Evolutionary conservation across 1,140 invertebrate species (phyloP).

Genomic region (Macrotrachela quadricornifera): DNA sequence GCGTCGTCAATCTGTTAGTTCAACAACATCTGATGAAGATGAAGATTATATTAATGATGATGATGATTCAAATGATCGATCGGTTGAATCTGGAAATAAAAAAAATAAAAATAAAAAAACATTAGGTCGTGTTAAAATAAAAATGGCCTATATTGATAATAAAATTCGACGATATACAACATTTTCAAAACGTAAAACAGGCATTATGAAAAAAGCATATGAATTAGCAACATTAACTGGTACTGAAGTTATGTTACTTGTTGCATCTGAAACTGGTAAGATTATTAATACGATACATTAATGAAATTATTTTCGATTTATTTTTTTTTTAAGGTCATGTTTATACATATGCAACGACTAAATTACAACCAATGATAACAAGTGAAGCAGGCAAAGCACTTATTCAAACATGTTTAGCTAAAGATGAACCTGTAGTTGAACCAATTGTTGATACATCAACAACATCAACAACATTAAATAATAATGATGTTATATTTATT

Average conservation of each 20-base stretch:
- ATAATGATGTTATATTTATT: too few relatives aligned
- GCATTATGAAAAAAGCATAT: slow-evolving; percentile 99
- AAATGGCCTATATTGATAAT: slow-evolving; percentile 99
- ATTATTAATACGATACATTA: too few relatives aligned
- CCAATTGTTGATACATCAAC: too few relatives aligned
- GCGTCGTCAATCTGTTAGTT: too few relatives aligned
- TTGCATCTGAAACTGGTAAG: slow-evolving; percentile 29
- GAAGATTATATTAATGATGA: too few relatives aligned
- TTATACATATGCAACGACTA: slow-evolving; percentile 95
- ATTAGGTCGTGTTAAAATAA: slow-evolving; percentile 96
- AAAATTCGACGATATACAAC: slow-evolving; percentile 94
- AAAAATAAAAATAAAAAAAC: slow-evolving; percentile 42
- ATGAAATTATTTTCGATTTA: too few relatives aligned
- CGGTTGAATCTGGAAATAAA: too few relatives aligned
- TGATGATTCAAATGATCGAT: too few relatives aligned
- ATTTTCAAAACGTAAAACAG: slow-evolving; percentile 97
- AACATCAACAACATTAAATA: too few relatives aligned
- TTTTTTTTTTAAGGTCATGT: slow-evolving; percentile 78
- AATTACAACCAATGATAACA: slow-evolving; percentile 97
- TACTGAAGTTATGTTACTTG: slow-evolving; percentile 58
- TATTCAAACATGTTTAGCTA: slow-evolving; percentile 74
- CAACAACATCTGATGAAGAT: too few relatives aligned
- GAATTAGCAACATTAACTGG: slow-evolving; percentile 94
- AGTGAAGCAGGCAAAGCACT: slow-evolving; percentile 91
- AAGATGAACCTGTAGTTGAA: too few relatives aligned